phyloP scores from a whole-genome alignment of 1,140 invertebrate species.

The Bicyclus anynana region DNA sequence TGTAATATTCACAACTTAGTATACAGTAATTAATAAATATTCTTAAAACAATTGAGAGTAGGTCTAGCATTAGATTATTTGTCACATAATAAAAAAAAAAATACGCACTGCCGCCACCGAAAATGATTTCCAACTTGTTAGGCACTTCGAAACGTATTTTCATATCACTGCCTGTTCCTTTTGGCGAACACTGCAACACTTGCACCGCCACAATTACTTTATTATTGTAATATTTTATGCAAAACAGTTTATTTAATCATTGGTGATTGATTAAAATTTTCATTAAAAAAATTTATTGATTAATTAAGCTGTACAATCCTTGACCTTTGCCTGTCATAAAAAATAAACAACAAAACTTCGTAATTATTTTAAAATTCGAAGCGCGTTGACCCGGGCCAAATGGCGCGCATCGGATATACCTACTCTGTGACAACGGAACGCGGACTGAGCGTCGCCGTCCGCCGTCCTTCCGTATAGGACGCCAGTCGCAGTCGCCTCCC shows the following conservation, averaged over 20 bases:
- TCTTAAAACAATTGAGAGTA: too few species aligned
- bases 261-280: not conserved
- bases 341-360: slow-evolving; percentile 22
- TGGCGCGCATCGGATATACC: slow-evolving; percentile 56
- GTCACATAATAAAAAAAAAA: too few species aligned
- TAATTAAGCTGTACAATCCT: not conserved
- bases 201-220: slow-evolving; percentile 11
- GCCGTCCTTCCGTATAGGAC: slow-evolving; percentile 60
- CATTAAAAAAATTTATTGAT: not conserved
- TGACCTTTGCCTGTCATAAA: not conserved
- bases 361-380: slow-evolving; percentile 36
- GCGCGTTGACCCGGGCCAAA: slow-evolving; percentile 36
- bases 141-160: slow-evolving; percentile 72
- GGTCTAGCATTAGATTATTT: too few species aligned
- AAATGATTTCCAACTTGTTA: slow-evolving; percentile 70
- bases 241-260: too few species aligned
- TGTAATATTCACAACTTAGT: too few species aligned
- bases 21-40: too few species aligned
- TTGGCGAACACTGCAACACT: slow-evolving; percentile 5
- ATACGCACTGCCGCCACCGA: slow-evolving; percentile 52
- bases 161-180: slow-evolving; percentile 51
- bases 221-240: too few species aligned
- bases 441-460: slow-evolving; percentile 42
- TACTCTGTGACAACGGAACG: slow-evolving; percentile 56
- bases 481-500: slow-evolving; percentile 68